phyloP scores from a whole-genome alignment of 2,888 invertebrate species.

The Stenodema calcarata region DNA sequence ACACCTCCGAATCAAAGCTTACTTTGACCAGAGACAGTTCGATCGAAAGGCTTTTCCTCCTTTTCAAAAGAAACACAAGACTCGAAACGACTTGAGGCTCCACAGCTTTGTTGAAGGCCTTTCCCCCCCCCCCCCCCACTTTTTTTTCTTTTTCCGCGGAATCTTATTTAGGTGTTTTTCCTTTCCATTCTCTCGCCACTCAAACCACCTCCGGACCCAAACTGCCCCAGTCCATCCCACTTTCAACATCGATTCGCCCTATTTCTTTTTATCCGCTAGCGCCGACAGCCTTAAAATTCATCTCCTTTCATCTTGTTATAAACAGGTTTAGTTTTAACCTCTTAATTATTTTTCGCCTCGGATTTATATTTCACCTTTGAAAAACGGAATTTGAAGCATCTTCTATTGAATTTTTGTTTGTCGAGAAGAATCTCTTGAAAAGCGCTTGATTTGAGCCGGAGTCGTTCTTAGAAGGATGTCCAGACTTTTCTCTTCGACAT shows the following conservation, averaged over 20 bases:
- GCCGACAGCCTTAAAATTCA: neutral
- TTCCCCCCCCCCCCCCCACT: no score
- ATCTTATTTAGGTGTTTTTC: constrained; percentile 9
- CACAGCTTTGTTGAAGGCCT: neutral
- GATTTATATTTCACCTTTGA: neutral
- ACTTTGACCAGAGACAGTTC: neutral
- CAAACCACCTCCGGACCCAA: neutral
- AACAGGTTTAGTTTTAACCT: neutral
- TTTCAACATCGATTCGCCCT: neutral
- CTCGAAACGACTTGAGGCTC: neutral
- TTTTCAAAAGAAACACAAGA: neutral
- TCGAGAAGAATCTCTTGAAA: neutral
- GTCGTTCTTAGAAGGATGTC: neutral
- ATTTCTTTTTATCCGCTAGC: neutral
- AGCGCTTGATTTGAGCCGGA: neutral
- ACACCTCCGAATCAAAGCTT: neutral
- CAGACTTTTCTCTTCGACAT: neutral
- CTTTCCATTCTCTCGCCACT: neutral
- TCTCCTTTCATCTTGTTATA: neutral
- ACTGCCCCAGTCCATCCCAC: neutral
- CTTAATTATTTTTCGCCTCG: neutral
- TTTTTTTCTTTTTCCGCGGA: neutral
- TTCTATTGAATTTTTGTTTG: neutral
- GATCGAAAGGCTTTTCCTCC: neutral
- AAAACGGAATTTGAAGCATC: neutral